These are phyloP conservation scores for Aspiorhynchus laticeps DNA, from an alignment of 2,113 vertebrate species.

Conservation along the genomic window DNA sequence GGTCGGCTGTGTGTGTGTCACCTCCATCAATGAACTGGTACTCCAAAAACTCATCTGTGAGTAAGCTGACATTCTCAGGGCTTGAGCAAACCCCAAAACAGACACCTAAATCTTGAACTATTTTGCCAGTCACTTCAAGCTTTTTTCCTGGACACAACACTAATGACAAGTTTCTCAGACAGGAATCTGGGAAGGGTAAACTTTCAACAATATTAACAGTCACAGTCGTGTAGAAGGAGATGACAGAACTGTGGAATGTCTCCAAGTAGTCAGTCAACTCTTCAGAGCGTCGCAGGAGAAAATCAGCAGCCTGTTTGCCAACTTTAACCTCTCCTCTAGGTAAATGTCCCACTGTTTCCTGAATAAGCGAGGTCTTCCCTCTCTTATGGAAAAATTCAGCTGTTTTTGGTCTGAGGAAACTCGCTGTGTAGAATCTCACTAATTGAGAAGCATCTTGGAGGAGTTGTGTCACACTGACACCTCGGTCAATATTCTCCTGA, in stretches of 20 bases:
- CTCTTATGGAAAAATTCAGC: conserved; percentile 36
- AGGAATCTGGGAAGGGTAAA: conserved; percentile 59
- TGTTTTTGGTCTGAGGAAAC: conserved; percentile 47
- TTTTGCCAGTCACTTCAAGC: conserved; percentile 42
- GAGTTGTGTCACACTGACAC: conserved; percentile 22
- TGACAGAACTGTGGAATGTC: conserved; percentile 47
- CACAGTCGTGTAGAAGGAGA: conserved; percentile 63
- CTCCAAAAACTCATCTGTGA: conserved; percentile 57
- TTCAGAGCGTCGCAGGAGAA: conserved; percentile 39
- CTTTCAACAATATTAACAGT: conserved; percentile 57
- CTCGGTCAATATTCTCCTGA: conserved; percentile 54
- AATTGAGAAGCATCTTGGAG: conserved; percentile 59
- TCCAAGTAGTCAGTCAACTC: conserved; percentile 37
- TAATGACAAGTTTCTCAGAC: conserved; percentile 54
- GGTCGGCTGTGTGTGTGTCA: background rate
- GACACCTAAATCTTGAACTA: conserved; percentile 49
- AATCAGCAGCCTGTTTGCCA: conserved; percentile 53
- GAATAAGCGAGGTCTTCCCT: conserved; percentile 21
- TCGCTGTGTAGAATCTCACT: conserved; percentile 52
- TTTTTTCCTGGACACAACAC: conserved; percentile 60
- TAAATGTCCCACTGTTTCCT: conserved; percentile 42
- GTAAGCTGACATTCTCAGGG: conserved; percentile 30
- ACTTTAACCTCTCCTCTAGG: conserved; percentile 48
- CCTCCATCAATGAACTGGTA: conserved; percentile 52
- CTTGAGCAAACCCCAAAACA: conserved; percentile 53